phyloP scores from a whole-genome alignment of 2,797 vertebrate species.

The Phrynocephalus guinanensis region DNA sequence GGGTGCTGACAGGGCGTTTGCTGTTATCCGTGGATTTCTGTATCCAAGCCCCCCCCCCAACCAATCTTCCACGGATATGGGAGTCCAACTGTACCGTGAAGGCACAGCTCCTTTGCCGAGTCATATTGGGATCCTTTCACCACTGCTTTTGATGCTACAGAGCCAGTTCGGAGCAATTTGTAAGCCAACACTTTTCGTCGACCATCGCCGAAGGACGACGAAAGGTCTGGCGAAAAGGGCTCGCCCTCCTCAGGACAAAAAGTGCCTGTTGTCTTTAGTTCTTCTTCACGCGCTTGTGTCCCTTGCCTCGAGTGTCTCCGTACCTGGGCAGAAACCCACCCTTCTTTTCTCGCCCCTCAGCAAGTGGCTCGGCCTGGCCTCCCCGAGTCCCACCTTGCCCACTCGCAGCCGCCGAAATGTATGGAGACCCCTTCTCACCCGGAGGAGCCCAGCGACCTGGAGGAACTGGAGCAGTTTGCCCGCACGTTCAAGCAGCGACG shows the following conservation, averaged over 20 bases:
- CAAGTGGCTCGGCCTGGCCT: conserved; percentile 72
- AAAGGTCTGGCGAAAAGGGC: neutral
- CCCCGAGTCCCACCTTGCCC: conserved; percentile 73
- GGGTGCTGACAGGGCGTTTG: too few relatives aligned
- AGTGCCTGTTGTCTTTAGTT: neutral
- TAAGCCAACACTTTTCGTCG: neutral
- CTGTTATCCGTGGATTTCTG: too few relatives aligned
- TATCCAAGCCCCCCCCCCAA: too few relatives aligned
- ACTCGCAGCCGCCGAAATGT: conserved; percentile 74
- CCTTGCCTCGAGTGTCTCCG: neutral
- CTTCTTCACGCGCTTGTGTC: neutral
- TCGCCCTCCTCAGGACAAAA: too few relatives aligned
- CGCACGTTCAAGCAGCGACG: conserved; percentile 94
- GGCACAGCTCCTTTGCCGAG: too few relatives aligned
- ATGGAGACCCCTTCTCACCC: conserved; percentile 81
- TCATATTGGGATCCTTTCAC: neutral
- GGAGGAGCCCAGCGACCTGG: conserved; percentile 93
- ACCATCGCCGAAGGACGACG: neutral
- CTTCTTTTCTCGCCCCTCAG: conserved; percentile 37
- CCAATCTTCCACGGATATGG: too few relatives aligned
- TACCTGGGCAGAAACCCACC: neutral
- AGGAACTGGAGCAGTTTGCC: conserved; percentile 93
- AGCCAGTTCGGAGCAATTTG: neutral
- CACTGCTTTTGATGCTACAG: neutral
- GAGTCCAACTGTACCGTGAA: too few relatives aligned